Evolutionary conservation across 2,888 invertebrate species (phyloP).

Genomic region (Corythucha ciliata): DNA sequence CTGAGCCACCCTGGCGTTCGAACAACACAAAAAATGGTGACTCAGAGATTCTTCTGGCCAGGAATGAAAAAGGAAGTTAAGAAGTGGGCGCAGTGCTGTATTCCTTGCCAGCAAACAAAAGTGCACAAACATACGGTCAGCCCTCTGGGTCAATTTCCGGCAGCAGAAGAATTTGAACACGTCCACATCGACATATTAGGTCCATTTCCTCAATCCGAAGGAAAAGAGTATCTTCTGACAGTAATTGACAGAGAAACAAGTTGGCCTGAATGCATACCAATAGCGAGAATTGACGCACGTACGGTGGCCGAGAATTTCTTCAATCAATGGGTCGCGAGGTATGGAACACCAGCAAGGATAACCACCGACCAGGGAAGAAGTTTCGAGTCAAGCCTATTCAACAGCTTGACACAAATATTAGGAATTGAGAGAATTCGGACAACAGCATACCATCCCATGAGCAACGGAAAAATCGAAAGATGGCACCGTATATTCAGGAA

Average conservation of each 20-base stretch:
- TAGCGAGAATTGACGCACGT: constrained; percentile 40
- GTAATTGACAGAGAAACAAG: constrained; percentile 39
- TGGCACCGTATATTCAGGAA: constrained; percentile 42
- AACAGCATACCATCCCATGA: constrained; percentile 26
- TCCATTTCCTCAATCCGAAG: constrained; percentile 39
- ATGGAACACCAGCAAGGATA: constrained; percentile 39
- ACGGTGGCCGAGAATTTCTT: constrained; percentile 39
- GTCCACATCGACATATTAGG: constrained; percentile 43
- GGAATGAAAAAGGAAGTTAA: constrained; percentile 29
- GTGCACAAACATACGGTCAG: constrained; percentile 35
- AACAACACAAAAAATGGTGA: constrained; percentile 25
- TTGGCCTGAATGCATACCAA: constrained; percentile 41
- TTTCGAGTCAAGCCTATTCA: constrained; percentile 30
- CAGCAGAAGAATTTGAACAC: constrained; percentile 39
- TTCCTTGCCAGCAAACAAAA: constrained; percentile 38
- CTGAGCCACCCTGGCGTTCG: constrained; percentile 35
- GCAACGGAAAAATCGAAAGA: constrained; percentile 42
- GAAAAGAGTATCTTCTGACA: constrained; percentile 39
- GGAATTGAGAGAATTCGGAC: constrained; percentile 35
- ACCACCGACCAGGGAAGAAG: constrained; percentile 41
- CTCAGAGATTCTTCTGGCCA: constrained; percentile 34
- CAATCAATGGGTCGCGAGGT: constrained; percentile 41
- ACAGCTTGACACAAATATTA: constrained; percentile 30
- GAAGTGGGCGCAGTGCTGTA: constrained; percentile 37
- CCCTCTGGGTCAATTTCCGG: constrained; percentile 30